These are phyloP conservation scores for Menidia beryllina DNA, from an alignment of 2,113 vertebrate species.

Conservation along the genomic window DNA sequence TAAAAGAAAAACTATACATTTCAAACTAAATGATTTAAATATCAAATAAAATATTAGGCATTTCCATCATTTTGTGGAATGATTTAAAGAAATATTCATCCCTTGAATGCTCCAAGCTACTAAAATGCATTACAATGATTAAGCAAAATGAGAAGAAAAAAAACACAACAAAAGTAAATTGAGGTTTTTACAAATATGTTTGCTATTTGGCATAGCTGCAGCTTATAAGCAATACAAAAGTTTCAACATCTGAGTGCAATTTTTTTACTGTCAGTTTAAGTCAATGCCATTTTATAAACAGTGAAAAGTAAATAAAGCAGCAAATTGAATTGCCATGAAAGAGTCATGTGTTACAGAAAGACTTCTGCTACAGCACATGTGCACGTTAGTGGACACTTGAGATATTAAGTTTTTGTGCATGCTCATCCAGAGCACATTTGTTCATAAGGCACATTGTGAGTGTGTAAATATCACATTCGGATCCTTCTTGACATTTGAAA, in stretches of 20 bases:
- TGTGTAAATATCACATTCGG: neutral
- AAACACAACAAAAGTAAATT: neutral
- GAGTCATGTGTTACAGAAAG: slow-evolving; percentile 22
- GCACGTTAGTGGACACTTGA: too few species aligned
- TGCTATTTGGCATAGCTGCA: slow-evolving; percentile 29
- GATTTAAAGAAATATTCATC: too few species aligned
- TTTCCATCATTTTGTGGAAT: neutral
- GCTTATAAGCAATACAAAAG: slow-evolving; percentile 13
- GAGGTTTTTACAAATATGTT: slow-evolving; percentile 20
- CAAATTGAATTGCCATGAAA: slow-evolving; percentile 40
- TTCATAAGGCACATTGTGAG: slow-evolving; percentile 10
- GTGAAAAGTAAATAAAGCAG: slow-evolving; percentile 41
- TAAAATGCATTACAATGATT: too few species aligned
- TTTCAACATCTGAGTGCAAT: slow-evolving; percentile 40
- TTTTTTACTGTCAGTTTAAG: slow-evolving; percentile 41
- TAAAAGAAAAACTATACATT: too few species aligned
- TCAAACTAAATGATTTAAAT: neutral
- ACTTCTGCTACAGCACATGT: slow-evolving; percentile 22
- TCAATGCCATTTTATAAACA: slow-evolving; percentile 11
- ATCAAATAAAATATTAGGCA: neutral
- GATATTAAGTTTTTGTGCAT: too few species aligned
- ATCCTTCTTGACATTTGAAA: neutral
- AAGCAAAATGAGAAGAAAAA: neutral
- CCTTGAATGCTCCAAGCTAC: too few species aligned
- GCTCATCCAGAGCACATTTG: slow-evolving; percentile 13